These are phyloP conservation scores for Sylvicapra grimmia DNA, from an alignment of 2,113 vertebrate genomes.

Conservation along the genomic window DNA sequence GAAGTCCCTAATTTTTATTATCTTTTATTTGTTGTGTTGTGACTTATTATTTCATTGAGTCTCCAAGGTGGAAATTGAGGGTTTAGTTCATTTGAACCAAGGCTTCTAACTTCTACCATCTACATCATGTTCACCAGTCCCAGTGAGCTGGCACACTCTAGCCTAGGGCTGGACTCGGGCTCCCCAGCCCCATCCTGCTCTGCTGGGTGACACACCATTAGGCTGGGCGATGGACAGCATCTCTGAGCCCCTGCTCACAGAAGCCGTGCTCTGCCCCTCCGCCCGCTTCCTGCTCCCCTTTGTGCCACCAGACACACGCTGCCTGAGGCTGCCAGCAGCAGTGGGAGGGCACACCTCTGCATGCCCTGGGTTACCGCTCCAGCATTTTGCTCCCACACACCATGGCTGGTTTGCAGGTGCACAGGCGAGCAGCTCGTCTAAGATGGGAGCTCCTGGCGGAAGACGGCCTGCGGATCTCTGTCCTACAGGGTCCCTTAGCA, in stretches of 20 bases:
- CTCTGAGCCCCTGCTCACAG: background rate
- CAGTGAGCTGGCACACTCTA: background rate
- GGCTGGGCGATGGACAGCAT: background rate
- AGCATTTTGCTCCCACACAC: background rate
- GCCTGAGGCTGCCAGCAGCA: background rate
- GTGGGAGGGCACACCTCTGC: background rate
- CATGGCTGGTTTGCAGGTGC: background rate
- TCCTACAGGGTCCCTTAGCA: background rate
- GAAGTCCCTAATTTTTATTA: background rate
- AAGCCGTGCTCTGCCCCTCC: background rate
- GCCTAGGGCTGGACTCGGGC: background rate
- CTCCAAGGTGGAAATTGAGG: background rate
- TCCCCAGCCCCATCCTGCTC: background rate
- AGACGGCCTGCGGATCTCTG: background rate
- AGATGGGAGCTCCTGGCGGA: background rate
- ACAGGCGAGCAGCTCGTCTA: background rate
- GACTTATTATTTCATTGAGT: background rate
- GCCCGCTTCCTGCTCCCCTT: background rate
- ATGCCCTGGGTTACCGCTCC: background rate
- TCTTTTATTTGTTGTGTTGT: background rate
- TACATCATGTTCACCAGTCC: background rate
- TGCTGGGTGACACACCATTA: background rate
- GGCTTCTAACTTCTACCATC: background rate
- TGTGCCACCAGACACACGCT: background rate
- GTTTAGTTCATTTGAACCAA: background rate